phyloP scores from a whole-genome alignment of 2,797 vertebrate species.

The Gobio occitaniae region DNA sequence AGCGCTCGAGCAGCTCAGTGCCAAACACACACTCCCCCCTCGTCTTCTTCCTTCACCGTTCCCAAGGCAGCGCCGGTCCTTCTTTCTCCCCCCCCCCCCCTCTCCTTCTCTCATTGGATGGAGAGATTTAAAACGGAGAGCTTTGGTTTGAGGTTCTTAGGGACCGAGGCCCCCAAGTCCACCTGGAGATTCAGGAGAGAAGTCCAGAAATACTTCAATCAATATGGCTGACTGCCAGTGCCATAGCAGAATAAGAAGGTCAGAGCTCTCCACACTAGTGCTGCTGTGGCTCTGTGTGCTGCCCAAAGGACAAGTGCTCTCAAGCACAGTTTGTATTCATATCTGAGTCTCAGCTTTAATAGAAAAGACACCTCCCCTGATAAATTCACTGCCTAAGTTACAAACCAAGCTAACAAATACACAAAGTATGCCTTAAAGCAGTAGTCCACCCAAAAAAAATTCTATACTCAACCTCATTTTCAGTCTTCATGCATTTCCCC shows the following conservation, averaged over 20 bases:
- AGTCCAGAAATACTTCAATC: constrained; percentile 68
- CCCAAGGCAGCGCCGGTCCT: constrained; percentile 61
- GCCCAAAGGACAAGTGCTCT: constrained; percentile 53
- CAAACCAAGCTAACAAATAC: constrained; percentile 32
- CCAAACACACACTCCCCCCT: constrained; percentile 77
- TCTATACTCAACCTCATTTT: neutral
- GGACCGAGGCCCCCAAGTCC: constrained; percentile 65
- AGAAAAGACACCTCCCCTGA: constrained; percentile 42
- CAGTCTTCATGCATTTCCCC: neutral
- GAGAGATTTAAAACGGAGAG: constrained; percentile 72
- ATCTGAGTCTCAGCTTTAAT: constrained; percentile 46
- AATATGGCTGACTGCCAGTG: constrained; percentile 61
- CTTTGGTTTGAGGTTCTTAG: constrained; percentile 74
- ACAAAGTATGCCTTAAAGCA: constrained; percentile 10
- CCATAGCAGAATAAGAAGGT: constrained; percentile 63
- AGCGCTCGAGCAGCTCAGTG: constrained; percentile 80
- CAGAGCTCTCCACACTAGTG: constrained; percentile 55
- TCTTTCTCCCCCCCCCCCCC: constrained; percentile 70
- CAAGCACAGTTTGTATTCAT: constrained; percentile 45
- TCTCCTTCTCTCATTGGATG: constrained; percentile 66
- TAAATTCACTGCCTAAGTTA: constrained; percentile 28
- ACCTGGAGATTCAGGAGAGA: constrained; percentile 68
- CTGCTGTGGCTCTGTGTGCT: constrained; percentile 42
- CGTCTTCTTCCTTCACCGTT: constrained; percentile 71
- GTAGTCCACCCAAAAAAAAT: neutral